phyloP scores from a whole-genome alignment of 2,888 invertebrate genomes.

The Psylliodes chrysocephalus region DNA sequence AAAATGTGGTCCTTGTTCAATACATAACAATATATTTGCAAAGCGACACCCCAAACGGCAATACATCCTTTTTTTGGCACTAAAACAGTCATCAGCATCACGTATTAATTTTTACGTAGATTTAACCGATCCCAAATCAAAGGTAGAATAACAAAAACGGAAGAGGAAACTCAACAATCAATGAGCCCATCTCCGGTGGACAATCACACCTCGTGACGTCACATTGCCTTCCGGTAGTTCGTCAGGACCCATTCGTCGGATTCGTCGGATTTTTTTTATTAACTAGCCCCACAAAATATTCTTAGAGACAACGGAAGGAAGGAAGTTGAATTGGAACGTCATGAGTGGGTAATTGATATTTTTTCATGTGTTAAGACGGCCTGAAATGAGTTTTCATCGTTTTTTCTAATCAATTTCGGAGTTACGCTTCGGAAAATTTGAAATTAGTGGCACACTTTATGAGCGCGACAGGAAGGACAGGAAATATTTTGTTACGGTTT shows the following conservation, averaged over 20 bases:
- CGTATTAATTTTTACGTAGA: slow-evolving; percentile 22
- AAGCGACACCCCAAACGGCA: too few species aligned
- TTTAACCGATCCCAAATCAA: slow-evolving; percentile 27
- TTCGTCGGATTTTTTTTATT: slow-evolving; percentile 36
- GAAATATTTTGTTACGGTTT: slow-evolving; percentile 23
- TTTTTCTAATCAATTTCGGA: slow-evolving; percentile 41
- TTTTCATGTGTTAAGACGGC: slow-evolving; percentile 39
- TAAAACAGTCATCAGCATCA: not conserved
- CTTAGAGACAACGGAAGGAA: slow-evolving; percentile 21
- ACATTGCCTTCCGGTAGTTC: slow-evolving; percentile 56
- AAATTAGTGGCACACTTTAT: slow-evolving; percentile 46
- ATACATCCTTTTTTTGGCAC: not conserved
- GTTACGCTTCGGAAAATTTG: slow-evolving; percentile 30
- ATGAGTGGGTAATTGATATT: slow-evolving; percentile 39
- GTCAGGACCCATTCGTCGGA: slow-evolving; percentile 36
- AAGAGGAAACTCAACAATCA: slow-evolving; percentile 61
- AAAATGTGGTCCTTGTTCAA: too few species aligned
- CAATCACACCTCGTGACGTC: slow-evolving; percentile 60
- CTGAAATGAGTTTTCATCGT: slow-evolving; percentile 34
- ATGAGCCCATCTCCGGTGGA: slow-evolving; percentile 61
- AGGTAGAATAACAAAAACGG: slow-evolving; percentile 51
- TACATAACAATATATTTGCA: not conserved
- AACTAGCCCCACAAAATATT: slow-evolving; percentile 22
- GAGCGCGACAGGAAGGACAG: slow-evolving; percentile 44
- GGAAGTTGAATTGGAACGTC: slow-evolving; percentile 40